phyloP scores from a whole-genome alignment of 2,797 vertebrate genomes.

The Acrossocheilus wenchowensis region DNA sequence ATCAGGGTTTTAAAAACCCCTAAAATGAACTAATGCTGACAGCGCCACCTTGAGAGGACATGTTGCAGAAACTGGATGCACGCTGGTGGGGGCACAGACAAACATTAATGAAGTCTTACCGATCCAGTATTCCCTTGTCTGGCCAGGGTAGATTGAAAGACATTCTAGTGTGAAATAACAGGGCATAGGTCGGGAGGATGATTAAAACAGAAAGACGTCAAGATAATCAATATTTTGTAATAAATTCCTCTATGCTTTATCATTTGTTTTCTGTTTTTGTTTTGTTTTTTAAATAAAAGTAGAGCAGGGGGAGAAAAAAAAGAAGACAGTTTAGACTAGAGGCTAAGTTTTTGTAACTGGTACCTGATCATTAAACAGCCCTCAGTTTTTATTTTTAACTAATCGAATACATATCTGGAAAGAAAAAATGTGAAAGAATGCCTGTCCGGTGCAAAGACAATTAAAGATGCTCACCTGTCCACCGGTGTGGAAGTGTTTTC shows the following conservation, averaged over 20 bases:
- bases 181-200: conserved; percentile 83
- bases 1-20: conserved; percentile 6
- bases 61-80: conserved; percentile 17
- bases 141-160: conserved; percentile 99
- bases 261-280: not conserved
- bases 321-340: too few relatives aligned
- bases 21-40: conserved; percentile 36
- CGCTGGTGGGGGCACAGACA: conserved; percentile 73
- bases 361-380: not conserved
- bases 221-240: not conserved
- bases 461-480: conserved; percentile 83
- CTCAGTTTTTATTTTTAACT: not conserved
- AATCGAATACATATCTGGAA: not conserved
- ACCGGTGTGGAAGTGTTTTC: conserved; percentile 98
- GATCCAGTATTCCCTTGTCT: conserved; percentile 93
- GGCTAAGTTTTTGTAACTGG: too few relatives aligned
- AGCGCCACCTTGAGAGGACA: conserved; percentile 40
- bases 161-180: conserved; percentile 90
- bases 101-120: conserved; percentile 84
- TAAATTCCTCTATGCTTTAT: not conserved
- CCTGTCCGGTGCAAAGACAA: not conserved
- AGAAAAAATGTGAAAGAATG: not conserved
- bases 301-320: not conserved
- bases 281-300: too few relatives aligned
- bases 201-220: conserved; percentile 49